phyloP scores from a whole-genome alignment of 2,113 vertebrate species.

The Eptesicus fuscus region DNA sequence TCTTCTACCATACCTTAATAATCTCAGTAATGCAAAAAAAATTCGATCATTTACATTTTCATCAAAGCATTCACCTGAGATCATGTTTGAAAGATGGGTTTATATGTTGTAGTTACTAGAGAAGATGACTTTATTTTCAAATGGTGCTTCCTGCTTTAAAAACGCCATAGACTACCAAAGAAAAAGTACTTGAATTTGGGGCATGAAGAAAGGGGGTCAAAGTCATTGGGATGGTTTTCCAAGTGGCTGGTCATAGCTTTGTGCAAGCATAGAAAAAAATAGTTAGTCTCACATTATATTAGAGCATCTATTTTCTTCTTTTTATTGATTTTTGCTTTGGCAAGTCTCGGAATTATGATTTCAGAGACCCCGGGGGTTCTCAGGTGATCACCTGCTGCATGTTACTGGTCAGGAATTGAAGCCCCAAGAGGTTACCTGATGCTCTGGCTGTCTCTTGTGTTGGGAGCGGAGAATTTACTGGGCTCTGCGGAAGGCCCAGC shows the following conservation, averaged over 20 bases:
- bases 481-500: not conserved
- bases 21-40: not conserved
- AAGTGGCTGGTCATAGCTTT: not conserved
- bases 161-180: not conserved
- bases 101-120: not conserved
- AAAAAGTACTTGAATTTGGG: not conserved
- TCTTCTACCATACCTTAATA: not conserved
- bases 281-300: not conserved
- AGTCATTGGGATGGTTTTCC: not conserved
- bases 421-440: not conserved
- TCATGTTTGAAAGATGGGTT: not conserved
- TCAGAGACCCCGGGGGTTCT: not conserved
- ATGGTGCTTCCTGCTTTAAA: not conserved
- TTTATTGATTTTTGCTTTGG: constrained; percentile 21
- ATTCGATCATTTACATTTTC: not conserved
- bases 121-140: not conserved
- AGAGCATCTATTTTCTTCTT: not conserved
- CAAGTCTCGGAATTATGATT: not conserved
- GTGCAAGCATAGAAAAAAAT: not conserved
- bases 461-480: not conserved
- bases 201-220: not conserved
- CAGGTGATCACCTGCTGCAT: not conserved
- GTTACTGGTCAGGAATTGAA: not conserved
- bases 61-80: not conserved
- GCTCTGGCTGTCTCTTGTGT: fast-evolving